Conservation (phyloP, 2,113 vertebrate genomes). For the Accipiter cooperii region DNA sequence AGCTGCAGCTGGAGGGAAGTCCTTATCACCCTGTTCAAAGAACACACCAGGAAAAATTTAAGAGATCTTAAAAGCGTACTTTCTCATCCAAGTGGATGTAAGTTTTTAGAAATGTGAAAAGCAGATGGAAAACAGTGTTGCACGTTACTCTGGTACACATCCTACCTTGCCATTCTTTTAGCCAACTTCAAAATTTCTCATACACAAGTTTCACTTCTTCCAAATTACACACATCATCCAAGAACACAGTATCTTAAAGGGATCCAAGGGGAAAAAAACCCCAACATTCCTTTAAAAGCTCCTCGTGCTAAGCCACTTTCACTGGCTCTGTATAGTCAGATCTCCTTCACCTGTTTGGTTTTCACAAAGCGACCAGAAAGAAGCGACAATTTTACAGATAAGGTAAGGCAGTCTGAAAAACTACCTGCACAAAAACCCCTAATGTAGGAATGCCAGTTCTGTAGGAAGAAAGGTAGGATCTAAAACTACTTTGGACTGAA, state of each 20-base stretch:
- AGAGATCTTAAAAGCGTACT: neutral
- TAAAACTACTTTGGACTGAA: neutral
- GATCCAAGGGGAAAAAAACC: neutral
- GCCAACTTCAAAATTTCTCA: neutral
- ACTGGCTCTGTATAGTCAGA: neutral
- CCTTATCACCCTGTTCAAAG: constrained; percentile 88
- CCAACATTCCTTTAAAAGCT: neutral
- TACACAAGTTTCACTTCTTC: neutral
- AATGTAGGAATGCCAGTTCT: neutral
- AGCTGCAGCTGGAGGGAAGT: constrained; percentile 94
- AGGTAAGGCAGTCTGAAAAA: neutral
- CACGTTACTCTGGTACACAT: neutral
- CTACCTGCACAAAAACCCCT: neutral
- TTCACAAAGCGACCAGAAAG: neutral
- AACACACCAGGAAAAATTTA: neutral
- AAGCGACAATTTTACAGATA: neutral
- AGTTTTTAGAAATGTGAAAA: neutral
- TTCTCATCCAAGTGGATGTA: neutral
- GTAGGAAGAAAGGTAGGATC: neutral
- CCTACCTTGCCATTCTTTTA: neutral
- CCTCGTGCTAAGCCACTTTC: neutral
- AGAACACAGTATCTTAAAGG: neutral
- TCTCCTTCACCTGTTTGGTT: neutral
- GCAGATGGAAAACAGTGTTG: neutral
- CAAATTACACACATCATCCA: neutral